Base-by-base conservation (phyloP, 2,888 invertebrate species). In the Petrolisthes cinctipes region DNA sequence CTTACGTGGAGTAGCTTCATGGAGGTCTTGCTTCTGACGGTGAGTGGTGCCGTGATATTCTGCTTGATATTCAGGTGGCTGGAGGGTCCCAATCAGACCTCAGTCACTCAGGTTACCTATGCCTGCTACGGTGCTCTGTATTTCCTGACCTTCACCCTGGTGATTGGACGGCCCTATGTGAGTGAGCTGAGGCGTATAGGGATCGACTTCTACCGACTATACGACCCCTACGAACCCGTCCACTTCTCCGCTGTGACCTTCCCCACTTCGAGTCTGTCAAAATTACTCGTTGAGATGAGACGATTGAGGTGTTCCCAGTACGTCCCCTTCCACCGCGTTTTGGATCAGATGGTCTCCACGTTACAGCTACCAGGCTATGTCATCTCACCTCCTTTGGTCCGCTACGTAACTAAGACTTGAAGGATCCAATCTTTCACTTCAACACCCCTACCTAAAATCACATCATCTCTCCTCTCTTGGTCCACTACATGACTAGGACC, bases 321-420 rank as follows among this genome's bases (percentile, higher is more conserved):
- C 57, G 76, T 84, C 20, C 86, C 89, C 53, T 90, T 90, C 76
- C 87, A 86, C 37, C 79, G 81, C 4, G 87, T 87, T 11, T 61
- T 89, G n/a, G 90, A 90, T 71, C 89, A 87, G 17, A 82, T 89
- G 84, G 75, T 89, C 11, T 89, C 85, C 83, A 86, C 89, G 4
- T 23, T 90, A 1, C 89, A 89, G 68, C 66, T 51, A 4, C 85
- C 87, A 1, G 87, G 85, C 11, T 89, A 83, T 61, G 87, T 90
- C 23, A 75, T 85, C 2, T 89, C 89, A 1, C 90, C 90, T 2
- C 87, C 89, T 68, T 82, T 90, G 5, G 68, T 90, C 76, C 57
- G 73, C n/a, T 90, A 89, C 68, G 87, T 87, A 17, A 68, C 54
- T 54, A 84, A 78, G 71, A 71, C 56, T 4, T 79, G 56, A 51